Conservation (phyloP, 2,113 vertebrate species). For the Corythaeola cristata region DNA sequence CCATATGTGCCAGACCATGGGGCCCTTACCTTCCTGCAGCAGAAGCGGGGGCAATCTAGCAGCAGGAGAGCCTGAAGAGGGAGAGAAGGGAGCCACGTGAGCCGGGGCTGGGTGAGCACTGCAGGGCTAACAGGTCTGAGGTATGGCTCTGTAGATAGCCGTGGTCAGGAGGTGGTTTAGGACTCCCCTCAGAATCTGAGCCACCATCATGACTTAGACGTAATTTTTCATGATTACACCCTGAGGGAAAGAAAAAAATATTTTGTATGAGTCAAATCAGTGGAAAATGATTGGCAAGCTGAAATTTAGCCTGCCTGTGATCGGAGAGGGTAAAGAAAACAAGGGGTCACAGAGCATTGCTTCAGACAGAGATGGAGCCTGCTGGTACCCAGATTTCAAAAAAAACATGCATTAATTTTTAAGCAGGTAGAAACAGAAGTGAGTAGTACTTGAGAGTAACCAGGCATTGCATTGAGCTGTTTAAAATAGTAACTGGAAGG, state of each 20-base stretch:
- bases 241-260: neutral
- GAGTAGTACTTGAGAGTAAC: neutral
- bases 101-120: neutral
- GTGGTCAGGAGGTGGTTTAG: neutral
- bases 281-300: neutral
- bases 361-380: neutral
- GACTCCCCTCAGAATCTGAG: neutral
- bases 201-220: neutral
- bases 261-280: neutral
- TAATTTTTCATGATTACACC: neutral
- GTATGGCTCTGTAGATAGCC: fast-evolving
- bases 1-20: fast-evolving
- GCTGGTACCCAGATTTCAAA: neutral
- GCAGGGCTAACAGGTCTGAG: neutral
- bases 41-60: neutral
- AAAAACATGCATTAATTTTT: neutral
- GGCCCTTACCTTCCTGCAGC: neutral
- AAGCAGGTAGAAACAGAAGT: neutral
- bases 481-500: neutral
- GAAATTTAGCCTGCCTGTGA: neutral
- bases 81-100: neutral
- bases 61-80: neutral
- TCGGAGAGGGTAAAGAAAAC: neutral
- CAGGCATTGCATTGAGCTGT: neutral
- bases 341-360: neutral